Evolutionary conservation across 2,113 vertebrate species (phyloP), one percentile per base, ranked within the genome.

Genomic region (Murina feae): DNA sequence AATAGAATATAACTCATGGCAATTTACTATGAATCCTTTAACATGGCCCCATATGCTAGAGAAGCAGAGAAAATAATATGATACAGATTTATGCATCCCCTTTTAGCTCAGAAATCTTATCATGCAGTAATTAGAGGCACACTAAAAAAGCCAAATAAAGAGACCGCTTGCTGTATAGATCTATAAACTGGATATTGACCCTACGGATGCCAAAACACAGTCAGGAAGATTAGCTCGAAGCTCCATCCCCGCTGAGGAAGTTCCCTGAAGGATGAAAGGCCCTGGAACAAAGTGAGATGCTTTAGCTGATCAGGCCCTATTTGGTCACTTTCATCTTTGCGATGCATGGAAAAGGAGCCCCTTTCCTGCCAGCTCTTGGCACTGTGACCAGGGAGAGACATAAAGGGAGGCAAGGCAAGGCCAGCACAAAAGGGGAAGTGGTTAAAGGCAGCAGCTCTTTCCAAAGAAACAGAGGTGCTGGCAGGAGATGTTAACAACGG

Each of bases 231-330:
- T 97, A 98, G 97, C 97, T 98, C 97, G 53, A 96, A 95, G 96
- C 96, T 97, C 94, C 90, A 76, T 93, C 88, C 96, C 96, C 18
- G 55, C 92, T 63, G 97, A 98, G 98, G 97, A 98, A 98, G 97
- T 97, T 84, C 97, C 96, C 96, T 85, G 68, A 91, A 96, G 98
- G 96, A 98, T 98, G 93, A 98, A 98, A 98, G 96, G 42, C 1
- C 0, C 88, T 95, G 89, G 65, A 83, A 98, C 97, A 97, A 98
- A 98, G 94, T 84, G 95, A 96, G 94, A 97, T 97, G 95, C 95
- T 97, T 85, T 97, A 96, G 95, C 93, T 75, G 96, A 95, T 97
- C 96, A 20, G 94, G 96, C 79, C 90, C 72, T 78, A 63, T 87
- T 98, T 96, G 98, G 96, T 98, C 96, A 96, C 97, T 97, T 97